phyloP scores from a whole-genome alignment of 2,888 invertebrate genomes.

The Protodeltote pygarga region DNA sequence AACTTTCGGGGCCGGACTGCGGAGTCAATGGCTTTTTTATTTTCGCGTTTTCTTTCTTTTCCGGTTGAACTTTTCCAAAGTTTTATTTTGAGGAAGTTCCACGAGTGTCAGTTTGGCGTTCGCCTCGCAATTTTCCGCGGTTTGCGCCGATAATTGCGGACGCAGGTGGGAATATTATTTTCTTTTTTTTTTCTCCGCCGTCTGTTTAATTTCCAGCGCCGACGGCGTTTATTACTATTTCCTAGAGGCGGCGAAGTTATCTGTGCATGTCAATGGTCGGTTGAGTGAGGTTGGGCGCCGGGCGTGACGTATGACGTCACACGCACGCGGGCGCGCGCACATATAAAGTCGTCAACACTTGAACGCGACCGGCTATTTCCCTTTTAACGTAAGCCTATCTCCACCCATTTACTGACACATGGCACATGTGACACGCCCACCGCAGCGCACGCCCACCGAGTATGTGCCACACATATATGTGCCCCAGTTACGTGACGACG shows the following conservation, averaged over 20 bases:
- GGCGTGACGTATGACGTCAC: conserved; percentile 41
- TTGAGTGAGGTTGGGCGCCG: conserved; percentile 43
- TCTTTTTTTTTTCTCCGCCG: conserved; percentile 58
- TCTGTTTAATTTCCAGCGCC: conserved; percentile 53
- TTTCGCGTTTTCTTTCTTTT: conserved; percentile 83
- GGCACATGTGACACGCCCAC: conserved; percentile 73
- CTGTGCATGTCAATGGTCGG: conserved; percentile 34
- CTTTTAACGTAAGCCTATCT: conserved; percentile 58
- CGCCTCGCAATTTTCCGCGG: conserved; percentile 83
- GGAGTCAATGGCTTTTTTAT: conserved; percentile 86
- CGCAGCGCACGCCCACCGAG: conserved; percentile 67
- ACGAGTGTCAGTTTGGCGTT: conserved; percentile 85
- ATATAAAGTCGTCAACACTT: conserved; percentile 38
- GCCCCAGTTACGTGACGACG: conserved; percentile 70
- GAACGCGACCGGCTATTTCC: conserved; percentile 51
- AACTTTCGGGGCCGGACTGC: conserved; percentile 78
- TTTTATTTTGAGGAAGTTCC: conserved; percentile 84
- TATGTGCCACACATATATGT: conserved; percentile 62
- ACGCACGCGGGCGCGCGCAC: conserved; percentile 30
- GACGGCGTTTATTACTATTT: conserved; percentile 53
- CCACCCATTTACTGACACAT: conserved; percentile 64
- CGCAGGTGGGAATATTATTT: conserved; percentile 78
- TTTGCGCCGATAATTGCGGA: conserved; percentile 83
- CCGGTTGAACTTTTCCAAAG: conserved; percentile 84
- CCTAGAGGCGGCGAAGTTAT: conserved; percentile 19